Evolutionary conservation across 1,140 invertebrate genomes (phyloP), one percentile per base, ranked within the genome.

Genomic region (Cydia pomonella): DNA sequence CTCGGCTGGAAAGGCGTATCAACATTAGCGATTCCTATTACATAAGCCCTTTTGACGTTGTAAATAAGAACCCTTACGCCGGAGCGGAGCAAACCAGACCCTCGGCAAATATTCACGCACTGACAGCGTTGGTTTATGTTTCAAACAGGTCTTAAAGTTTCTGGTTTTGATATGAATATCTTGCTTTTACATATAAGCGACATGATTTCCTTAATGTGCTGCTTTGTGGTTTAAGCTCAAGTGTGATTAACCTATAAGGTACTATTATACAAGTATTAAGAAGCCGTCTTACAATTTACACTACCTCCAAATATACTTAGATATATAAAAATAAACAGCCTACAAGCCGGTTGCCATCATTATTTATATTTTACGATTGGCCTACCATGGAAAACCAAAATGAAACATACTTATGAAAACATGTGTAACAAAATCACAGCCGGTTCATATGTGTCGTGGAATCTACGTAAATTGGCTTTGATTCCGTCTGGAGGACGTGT

Each of bases 401-500:
- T 16, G 0, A 44, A 44, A 44, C n/a, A 7, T 50, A 50, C n/a
- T 0, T 50, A 50, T 18, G 16, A 18, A 50, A 18, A 18, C n/a
- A 50, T 7, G n/a, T 18, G n/a, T 50, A n/a, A 50, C 16, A 18
- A 75, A 75, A 79, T 73, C 73, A 75, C 59, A 50, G 79, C 74
- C 80, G 82, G 84, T 85, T 82, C 83, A 81, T 82, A 83, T 83
- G 80, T 82, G 66, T 73, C 38, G 50, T 79, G 76, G 74, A 76
- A 80, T 79, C 79, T 81, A 82, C 79, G 73, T 82, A 85, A 88
- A 91, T 86, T 90, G 86, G 88, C 88, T 86, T 84, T 79, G 81
- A 80, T 86, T 84, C 80, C 81, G 85, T 84, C 86, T 86, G 82
- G 82, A 88, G 76, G 75, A 90, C 88, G 86, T 86, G 87, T 89